Percentiles rank a stretch among this genome's conserved stretches.
Conservation (phyloP, 2,113 vertebrate species). For the Odocoileus virginianus region DNA sequence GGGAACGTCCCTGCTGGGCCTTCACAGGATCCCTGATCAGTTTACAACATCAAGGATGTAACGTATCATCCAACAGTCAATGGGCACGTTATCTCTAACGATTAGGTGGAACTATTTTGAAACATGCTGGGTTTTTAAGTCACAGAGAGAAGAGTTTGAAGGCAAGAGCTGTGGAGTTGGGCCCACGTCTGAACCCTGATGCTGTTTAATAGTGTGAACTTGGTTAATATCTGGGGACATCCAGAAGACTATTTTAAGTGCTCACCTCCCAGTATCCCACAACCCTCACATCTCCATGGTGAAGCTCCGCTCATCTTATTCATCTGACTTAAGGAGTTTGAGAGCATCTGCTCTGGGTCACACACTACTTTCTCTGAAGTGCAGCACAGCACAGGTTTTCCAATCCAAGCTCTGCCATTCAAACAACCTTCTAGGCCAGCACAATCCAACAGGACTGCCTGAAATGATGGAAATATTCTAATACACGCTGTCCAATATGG, state of each 20-base stretch:
- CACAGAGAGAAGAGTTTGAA: not conserved
- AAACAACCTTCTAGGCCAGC: not conserved
- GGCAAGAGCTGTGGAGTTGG: not conserved
- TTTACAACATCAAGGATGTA: not conserved
- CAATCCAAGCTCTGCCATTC: not conserved
- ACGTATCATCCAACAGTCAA: not conserved
- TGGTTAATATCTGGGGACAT: not conserved
- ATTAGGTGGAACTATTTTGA: not conserved
- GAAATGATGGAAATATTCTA: not conserved
- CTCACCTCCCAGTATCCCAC: not conserved
- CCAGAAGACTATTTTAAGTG: not conserved
- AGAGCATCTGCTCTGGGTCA: not conserved
- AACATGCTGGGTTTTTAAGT: not conserved
- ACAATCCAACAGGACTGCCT: not conserved
- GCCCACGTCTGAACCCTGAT: not conserved
- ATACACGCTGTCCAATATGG: not conserved
- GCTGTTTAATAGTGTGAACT: not conserved
- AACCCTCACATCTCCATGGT: accelerated
- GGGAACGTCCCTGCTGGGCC: not conserved
- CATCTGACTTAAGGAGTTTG: not conserved
- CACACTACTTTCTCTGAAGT: not conserved
- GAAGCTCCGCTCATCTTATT: not conserved
- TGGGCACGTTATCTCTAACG: not conserved
- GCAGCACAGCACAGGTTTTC: not conserved
- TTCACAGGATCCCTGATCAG: not conserved